Evolutionary conservation across 92 coral and sea anemone species (phyloP), one percentile per base, ranked within the genome.

Genomic region (Palythoa grandis): DNA sequence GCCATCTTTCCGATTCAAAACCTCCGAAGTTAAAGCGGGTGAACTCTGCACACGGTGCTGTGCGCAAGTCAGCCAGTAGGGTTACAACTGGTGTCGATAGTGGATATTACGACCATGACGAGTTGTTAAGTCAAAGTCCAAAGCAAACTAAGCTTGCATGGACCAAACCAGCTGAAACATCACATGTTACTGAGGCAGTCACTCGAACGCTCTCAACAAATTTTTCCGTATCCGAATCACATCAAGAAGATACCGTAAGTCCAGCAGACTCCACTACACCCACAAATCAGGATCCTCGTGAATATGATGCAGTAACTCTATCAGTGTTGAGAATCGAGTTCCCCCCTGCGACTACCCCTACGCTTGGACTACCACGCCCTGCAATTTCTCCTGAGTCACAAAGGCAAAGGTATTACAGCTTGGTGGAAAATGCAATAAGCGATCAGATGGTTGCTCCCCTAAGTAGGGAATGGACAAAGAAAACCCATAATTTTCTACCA

Each of bases 301-400:
- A 94, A 24, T 86, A 96, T 68, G 98, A 96, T 25, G 91, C 92
- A 50, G 91, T 88, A 43, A 92, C 98, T 24, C 52, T 88, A n/a
- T 82, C 95, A 17, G 98, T 96, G 20, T 72, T 96, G 74, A 89
- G 90, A 72, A 88, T 93, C 52, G 82, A 80, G 22, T 96, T 96
- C 67, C 98, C 96, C 39, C 96, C 98, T 50, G 92, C 98, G 13
- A 89, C 96, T 23, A 96, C 95, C 38, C 94, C 95, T 47, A 96
- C 98, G 53, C 82, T 94, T 66, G 98, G 98, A 20, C 88, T 96
- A 22, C 94, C 98, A 15, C 92, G 93, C 60, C 90, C 96, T 68
- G 93, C 92, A 8, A 52, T 89, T 15, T 96, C 98, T 3, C 95
- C 92, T 22, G 95, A 96, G 39, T 85, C 95, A 29, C 91, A 92